A percentile compares a stretch with the other conserved stretches of the same genome.
Evolutionary conservation across 2,797 vertebrate genomes (phyloP).

Genomic region (Pipistrellus nathusii): DNA sequence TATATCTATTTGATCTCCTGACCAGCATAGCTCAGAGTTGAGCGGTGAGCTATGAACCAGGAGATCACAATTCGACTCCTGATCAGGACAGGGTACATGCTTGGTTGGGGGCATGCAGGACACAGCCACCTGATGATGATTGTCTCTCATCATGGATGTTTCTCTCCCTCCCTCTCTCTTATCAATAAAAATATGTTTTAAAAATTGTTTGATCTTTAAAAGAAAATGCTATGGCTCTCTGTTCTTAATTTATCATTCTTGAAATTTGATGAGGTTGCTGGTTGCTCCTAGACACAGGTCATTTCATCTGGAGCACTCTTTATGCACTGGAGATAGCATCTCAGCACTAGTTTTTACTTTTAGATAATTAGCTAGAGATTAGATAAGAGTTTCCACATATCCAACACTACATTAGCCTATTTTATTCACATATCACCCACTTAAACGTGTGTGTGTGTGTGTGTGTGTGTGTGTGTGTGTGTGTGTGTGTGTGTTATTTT

Average conservation of each 20-base stretch:
- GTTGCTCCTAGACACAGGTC: neutral
- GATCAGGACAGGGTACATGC: too few relatives aligned
- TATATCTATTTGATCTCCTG: neutral
- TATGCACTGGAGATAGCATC: rapidly evolving
- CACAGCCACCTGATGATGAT: too few relatives aligned
- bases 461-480: neutral
- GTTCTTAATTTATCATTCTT: neutral
- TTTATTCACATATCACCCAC: neutral
- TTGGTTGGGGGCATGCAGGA: too few relatives aligned
- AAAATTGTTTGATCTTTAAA: neutral
- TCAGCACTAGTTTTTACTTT: neutral
- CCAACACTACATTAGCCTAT: neutral
- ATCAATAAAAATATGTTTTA: too few relatives aligned
- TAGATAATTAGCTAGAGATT: neutral
- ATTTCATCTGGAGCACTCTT: neutral
- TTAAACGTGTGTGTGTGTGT: neutral
- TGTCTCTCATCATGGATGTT: too few relatives aligned
- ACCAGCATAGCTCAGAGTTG: too few relatives aligned
- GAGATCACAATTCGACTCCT: too few relatives aligned
- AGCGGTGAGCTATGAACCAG: too few relatives aligned
- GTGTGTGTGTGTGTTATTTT: neutral
- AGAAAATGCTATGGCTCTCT: neutral
- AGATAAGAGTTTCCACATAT: neutral
- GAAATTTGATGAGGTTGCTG: neutral
- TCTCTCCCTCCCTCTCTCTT: too few relatives aligned